phyloP scores from a whole-genome alignment of 2,888 invertebrate species.

The Drosophila formosana region DNA sequence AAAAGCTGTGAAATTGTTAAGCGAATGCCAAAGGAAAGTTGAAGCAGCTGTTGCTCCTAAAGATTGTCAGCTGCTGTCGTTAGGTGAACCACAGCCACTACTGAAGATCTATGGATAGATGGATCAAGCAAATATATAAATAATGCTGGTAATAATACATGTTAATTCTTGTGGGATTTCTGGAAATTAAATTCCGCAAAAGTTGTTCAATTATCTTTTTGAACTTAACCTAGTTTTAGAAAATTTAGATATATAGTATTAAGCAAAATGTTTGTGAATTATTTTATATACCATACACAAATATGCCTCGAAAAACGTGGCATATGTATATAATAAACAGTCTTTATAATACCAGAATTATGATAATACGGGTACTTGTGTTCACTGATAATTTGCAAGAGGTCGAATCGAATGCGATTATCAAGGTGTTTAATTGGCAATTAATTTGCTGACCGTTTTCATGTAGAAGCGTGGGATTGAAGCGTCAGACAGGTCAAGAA shows the following conservation, averaged over 20 bases:
- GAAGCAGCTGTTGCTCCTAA: conserved; percentile 45
- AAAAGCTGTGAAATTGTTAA: conserved; percentile 56
- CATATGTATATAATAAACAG: no score
- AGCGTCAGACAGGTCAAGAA: conserved; percentile 34
- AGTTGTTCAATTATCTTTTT: no score
- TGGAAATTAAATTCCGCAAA: no score
- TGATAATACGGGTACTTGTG: neutral
- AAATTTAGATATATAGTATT: no score
- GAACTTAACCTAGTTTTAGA: no score
- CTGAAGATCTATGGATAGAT: neutral
- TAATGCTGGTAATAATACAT: neutral
- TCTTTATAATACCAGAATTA: neutral
- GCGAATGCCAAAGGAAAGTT: conserved; percentile 51
- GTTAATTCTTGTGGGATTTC: no score
- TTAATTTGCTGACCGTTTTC: conserved; percentile 61
- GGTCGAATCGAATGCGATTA: conserved; percentile 64
- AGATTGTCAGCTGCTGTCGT: conserved; percentile 25
- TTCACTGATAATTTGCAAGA: conserved; percentile 17
- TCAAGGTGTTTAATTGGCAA: conserved; percentile 69
- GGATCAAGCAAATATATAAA: neutral
- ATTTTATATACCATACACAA: no score
- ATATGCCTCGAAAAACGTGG: neutral
- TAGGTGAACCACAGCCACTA: neutral
- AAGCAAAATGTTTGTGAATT: no score
- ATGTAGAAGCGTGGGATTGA: conserved; percentile 59